Evolutionary conservation across 2,797 vertebrate genomes (phyloP), one percentile per base, ranked within the genome.

Genomic region (Paedocypris micromegethes): DNA sequence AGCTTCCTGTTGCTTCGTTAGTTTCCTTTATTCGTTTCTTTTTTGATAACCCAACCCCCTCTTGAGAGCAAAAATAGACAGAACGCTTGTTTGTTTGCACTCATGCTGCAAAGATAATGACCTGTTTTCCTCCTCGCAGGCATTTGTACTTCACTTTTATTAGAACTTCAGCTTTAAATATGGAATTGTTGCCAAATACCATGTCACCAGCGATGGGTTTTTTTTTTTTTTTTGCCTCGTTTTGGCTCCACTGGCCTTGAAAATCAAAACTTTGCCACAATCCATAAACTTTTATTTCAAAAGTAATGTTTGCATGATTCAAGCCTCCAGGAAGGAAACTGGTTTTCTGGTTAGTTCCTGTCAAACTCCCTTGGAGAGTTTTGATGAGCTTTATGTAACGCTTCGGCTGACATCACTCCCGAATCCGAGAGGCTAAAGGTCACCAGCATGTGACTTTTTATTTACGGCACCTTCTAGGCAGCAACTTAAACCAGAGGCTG

Each of bases 1-100:
- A 62, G 58, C 68, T 39, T 23, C 52, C 59, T 77, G 71, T 73
- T 74, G 70, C 74, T 78, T 79, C 62, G 75, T 80, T 81, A 75
- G 70, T 54, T 50, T 2, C 62, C 60, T 38, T 61, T 68, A 74
- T 75, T 52, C 72, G 58, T 44, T 51, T 40, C 5, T 80, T 79
- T 76, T 79, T 79, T n/a, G 70, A 72, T 70, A 70, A 39, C 45
- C 42, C 50, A 38, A 62, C 49, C 5, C 39, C 69, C 5, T n/a
- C 5, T 46, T 64, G 5, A 54, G 6, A 37, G 7, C 43, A 46
- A n/a, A 5, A 46, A 9, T 6, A 38, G 2, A n/a, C n/a, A 53
- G 44, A 46, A n/a, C 51, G 42, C 8, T 23, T 54, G 49, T 39
- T 45, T 53, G 54, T 64, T 46, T 54, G 37, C 37, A 46, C 44